Base-by-base conservation (phyloP, 2,797 vertebrate species). In the Paguma larvata region DNA sequence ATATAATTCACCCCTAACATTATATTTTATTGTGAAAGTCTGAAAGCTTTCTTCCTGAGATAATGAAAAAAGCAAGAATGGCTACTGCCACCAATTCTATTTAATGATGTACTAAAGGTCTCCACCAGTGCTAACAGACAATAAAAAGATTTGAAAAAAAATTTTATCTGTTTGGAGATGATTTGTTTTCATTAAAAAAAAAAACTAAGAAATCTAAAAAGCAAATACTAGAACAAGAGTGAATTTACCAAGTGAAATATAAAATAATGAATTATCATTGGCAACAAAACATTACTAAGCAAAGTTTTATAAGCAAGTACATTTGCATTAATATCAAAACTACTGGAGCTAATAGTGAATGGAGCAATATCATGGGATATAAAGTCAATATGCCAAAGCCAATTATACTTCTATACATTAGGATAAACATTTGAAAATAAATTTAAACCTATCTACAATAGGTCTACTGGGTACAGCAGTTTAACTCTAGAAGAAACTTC, bases 221-320 rank as follows among this genome's bases (percentile, higher is more conserved):
- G 12, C 16, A 90, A 83, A 56, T 46, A 63, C 41, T 77, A 63
- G 16, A 68, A 90, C 56, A 93, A 68, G 62, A 83, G 34, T 63
- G 12, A 87, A 63, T 87, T 97, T 77, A 63, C 9, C 4, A 78
- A 95, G 12, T 48, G 67, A 89, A 86, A 83, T 75, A 46, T 62
- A 80, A 73, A 92, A 92, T 72, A 46, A 80, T 25, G 7, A 83
- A 18, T 30, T 38, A 77, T 63, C n/a, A 84, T 82, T 91, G 14
- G 63, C 6, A 72, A 25, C 44, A 95, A 92, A 79, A 85, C 16
- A 15, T 62, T 65, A 6, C 18, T 72, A 70, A 91, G 30, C n/a
- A 34, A 84, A 92, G 62, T 27, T 63, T 62, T 41, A 44, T 23
- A 85, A 79, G 78, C 44, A 89, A 85, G 44, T 80, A 15, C 1